Base-by-base conservation (phyloP, 2,888 invertebrate species). In the Eristalis intricaria region DNA sequence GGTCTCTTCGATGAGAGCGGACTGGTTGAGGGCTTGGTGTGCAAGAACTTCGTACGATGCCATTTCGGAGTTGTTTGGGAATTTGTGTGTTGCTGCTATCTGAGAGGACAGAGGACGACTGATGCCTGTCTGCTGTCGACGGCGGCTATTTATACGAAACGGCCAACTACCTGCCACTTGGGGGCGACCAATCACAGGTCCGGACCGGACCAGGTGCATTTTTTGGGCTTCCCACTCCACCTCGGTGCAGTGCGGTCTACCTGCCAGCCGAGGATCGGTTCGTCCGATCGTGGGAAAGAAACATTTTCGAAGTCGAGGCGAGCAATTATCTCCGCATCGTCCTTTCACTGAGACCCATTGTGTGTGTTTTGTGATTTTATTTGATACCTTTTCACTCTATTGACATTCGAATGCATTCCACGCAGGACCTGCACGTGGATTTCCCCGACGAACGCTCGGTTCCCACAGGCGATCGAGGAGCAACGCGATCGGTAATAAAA, bases 131-230 rank as follows among this genome's bases (percentile, higher is more conserved):
- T 19, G 10, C 29, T 7, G 15, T 32, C 26, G 26, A 64, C 66
- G 56, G 13, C 76, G 70, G 50, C 69, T 89, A 89, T 91, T 90
- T 92, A 91, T 91, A 91, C 88, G 8, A 32, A 35, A 43, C 35
- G 40, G 5, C 8, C 15, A 2, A 15, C 43, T 38, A 50, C 64
- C 70, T 38, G 40, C 61, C 32, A 19, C 22, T 15, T 35, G 1
- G 1, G 8, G 2, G 11, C 78, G 58, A 70, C 92, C 92, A 92
- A 91, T 91, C 90, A 90, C 66, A 84, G 50, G 35, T 2, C 58
- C 43, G 35, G 71, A 82, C 82, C 75, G 35, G 32, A 71, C 90
- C 91, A 91, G 92, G 92, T 91, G 91, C n/a, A 86, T 75, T 83
- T 83, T 84, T 1, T 2, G 7, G 50, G 43, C 63, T 40, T 66